Evolutionary conservation across 2,888 invertebrate genomes (phyloP), one percentile per base, ranked within the genome.

Genomic region (Xestoiulus laeticollis): DNA sequence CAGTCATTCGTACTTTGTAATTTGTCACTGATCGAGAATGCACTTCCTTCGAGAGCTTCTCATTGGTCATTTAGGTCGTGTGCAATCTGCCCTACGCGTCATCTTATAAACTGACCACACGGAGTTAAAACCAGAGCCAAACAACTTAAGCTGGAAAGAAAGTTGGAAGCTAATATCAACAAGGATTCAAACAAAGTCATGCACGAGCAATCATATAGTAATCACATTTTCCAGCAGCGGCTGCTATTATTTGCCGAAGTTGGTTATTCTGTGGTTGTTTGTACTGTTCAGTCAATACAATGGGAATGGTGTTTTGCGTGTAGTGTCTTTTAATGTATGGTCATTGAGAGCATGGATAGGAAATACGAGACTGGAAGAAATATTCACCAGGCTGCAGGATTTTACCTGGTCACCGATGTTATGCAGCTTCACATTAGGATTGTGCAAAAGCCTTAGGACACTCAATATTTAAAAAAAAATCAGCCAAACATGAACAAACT

Each of bases 11-110:
- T 68, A 68, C 68, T 68, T 68, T 26, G 26, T 22, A 68, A 68
- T 68, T 68, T 68, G 68, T 68, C 68, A 68, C 26, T 68, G 68
- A 68, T 68, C 68, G 68, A 68, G 68, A 68, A 68, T 68, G 68
- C 68, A 68, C 68, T 68, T 68, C 68, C 68, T 26, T 68, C 68
- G 68, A 68, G 68, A 68, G 68, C 68, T 68, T 68, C 68, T 68
- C 68, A 68, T 68, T 68, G 68, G 68, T 68, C 68, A 68, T 68
- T 68, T 68, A 68, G 68, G 68, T 68, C 68, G 68, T 12, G 68
- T 68, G 68, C 68, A 68, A 68, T 68, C 68, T 68, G 68, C 68
- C 68, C 68, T 68, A 68, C 68, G 68, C 68, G 68, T 68, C 68
- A 68, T 68, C 68, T 68, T 68, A 68, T 68, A 26, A 68, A 68